Percentiles rank a stretch among this genome's conserved stretches.
Evolutionary conservation across 2,113 vertebrate species (phyloP).

Genomic region (Phylloscopus trochilus): DNA sequence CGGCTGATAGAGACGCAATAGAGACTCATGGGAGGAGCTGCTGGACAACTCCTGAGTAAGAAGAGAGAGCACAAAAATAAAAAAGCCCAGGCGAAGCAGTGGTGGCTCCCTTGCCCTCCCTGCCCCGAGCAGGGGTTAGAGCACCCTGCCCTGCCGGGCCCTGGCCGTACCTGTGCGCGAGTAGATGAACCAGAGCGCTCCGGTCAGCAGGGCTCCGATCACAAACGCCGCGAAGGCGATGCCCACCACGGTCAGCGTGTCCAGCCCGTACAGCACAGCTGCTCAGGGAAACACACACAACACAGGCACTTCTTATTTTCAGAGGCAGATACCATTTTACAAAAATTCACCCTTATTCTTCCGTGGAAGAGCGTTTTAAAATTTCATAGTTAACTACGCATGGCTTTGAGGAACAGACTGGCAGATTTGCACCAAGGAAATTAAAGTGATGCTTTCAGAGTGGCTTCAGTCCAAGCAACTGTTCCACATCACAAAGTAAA

Average conservation of each 20-base stretch:
- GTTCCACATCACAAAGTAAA: neutral
- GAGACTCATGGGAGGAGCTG: neutral
- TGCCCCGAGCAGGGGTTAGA: neutral
- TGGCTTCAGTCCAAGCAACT: neutral
- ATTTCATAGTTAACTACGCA: neutral
- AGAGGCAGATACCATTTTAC: accelerated
- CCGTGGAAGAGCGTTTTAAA: neutral
- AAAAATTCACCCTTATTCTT: neutral
- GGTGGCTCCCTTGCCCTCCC: neutral
- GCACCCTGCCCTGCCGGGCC: neutral
- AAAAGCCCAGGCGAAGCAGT: neutral
- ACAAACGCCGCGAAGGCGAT: slow-evolving; percentile 94
- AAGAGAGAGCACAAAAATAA: neutral
- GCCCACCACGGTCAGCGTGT: slow-evolving; percentile 91
- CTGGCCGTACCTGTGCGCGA: slow-evolving; percentile 87
- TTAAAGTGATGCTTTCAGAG: neutral
- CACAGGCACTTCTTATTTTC: neutral
- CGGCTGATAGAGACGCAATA: accelerated
- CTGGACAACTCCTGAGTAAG: neutral
- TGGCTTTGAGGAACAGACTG: neutral
- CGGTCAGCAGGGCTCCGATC: slow-evolving; percentile 91
- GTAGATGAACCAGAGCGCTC: slow-evolving; percentile 97
- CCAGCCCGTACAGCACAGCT: slow-evolving; percentile 83
- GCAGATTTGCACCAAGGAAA: neutral
- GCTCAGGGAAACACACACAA: neutral